Evolutionary conservation across 2,888 invertebrate genomes (phyloP), one percentile per base, ranked within the genome.

Genomic region (Drosophila greeni): DNA sequence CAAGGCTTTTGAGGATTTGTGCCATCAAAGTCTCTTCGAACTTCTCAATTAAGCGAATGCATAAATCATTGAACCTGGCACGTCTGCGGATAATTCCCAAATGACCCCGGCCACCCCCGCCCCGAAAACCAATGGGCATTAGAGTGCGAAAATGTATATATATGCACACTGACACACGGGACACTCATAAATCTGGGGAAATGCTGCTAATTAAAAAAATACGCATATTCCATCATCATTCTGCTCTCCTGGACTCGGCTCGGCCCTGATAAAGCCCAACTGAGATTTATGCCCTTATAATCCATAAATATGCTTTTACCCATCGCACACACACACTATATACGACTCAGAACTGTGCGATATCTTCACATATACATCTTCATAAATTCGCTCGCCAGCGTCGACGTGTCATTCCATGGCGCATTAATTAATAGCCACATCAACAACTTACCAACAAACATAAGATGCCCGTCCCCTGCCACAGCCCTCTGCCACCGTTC

Each of bases 341-440:
- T 42, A 56, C 55, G 2, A 14, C 45, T 58, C 47, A 33, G 23
- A 37, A 31, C 20, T 55, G 23, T 55, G 40, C 34, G 36, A 16
- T 60, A 43, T 61, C 34, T 49, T 29, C 37, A n/a, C 64, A 57
- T 69, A 78, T 77, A 83, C 71, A 66, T 79, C 78, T 83, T 81
- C 82, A 83, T 79, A 81, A 79, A 82, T 84, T 78, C 70, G 66
- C 84, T 75, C 51, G 74, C 72, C 69, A 70, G 69, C 71, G 66
- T 72, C 74, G 66, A 76, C 52, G 77, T 74, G 85, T 86, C 85
- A 86, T 85, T 86, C 73, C 76, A 74, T 74, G 75, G 76, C 81
- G 73, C 82, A 82, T 82, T 86, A 86, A 86, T 86, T 86, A 86
- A 86, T 84, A 82, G 80, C 78, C 81, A 76, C 79, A 80, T 80